Base-by-base conservation (phyloP, 2,113 vertebrate genomes). In the Cyanistes caeruleus region DNA sequence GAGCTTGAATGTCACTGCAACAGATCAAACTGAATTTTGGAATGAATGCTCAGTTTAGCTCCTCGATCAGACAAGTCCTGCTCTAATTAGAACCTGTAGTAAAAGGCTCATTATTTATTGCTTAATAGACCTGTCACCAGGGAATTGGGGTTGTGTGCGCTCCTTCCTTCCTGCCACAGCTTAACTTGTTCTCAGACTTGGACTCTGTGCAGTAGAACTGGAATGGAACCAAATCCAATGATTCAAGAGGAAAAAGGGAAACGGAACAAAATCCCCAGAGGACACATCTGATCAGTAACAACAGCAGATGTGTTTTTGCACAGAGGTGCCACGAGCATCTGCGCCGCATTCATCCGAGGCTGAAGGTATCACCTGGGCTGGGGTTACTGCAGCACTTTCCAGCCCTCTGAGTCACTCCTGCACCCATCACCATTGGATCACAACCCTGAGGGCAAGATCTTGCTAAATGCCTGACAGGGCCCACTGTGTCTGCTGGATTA, bases 141-240 rank as follows among this genome's bases (percentile, higher is more conserved):
- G 74, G 74, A 64, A n/a, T 22, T 86, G 18, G 30, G 72, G 27
- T 33, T 74, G 63, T 76, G 51, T 51, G 51, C 3, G 8, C 84
- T 93, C 80, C 56, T 92, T 95, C 78, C 84, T 96, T 95, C 65
- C 83, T 93, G 89, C 86, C 64, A 37, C 77, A 80, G 69, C 37
- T 74, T 79, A 76, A 87, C 64, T 94, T 68, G 67, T 87, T 93
- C 92, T 88, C 43, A 74, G 92, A 85, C 58, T 89, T 94, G 88
- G 73, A 95, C 84, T 79, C 60, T 0, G 23, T n/a, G 70, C 70
- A 74, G 44, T 11, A 25, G 51, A n/a, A 51, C 8, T 91, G 81
- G 93, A 94, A 81, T 13, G 70, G 21, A 5, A 84, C 90, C 89
- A 95, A 90, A 81, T 84, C 51, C 87, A 87, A 44, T 91, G 60